Base-by-base conservation (phyloP, 2,888 invertebrate species). In the Timema podura region DNA sequence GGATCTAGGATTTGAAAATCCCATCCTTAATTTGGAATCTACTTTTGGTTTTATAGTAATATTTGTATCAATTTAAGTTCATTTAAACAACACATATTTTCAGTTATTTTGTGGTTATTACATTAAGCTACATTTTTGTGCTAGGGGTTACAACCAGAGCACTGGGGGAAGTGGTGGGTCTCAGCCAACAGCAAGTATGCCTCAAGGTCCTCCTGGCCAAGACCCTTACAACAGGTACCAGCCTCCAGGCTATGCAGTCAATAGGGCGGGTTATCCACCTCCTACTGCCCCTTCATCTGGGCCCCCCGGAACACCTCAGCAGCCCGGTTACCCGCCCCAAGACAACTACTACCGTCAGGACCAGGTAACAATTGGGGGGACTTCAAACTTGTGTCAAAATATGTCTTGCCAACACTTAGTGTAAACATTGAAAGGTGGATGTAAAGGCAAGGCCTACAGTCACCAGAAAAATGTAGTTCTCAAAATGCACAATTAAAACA, bases 231-330 rank as follows among this genome's bases (percentile, higher is more conserved):
- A 79, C 74, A 79, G 82, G 73, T 83, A 82, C 73, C 76, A 78
- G 75, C 76, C 74, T 64, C 74, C 75, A 66, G 76, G 76, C 69
- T 77, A 77, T 57, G 77, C 76, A 69, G 75, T 77, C 30, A 74
- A 77, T n/a, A 73, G 76, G 65, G 74, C 76, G 30, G 76, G 75
- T 8, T 76, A 74, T 69, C 75, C 73, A 9, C 75, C 77, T 15
- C 73, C 75, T 59, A 74, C 76, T 61, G 72, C 85, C 79, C 91
- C 91, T 77, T 90, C 91, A 76, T 90, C 91, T 78, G 90, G 90
- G 74, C 87, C 89, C 68, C 72, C 73, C 51, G 68, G 66, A 51
- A 74, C 74, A 49, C 74, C 73, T 57, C 74, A 74, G 47, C 74
- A 75, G 44, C 74, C 75, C 70, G 76, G 76, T 5, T 77, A 77